These are phyloP conservation scores for Junonia oenone DNA, from an alignment of 2,888 invertebrate genomes.

Conservation along the genomic window DNA sequence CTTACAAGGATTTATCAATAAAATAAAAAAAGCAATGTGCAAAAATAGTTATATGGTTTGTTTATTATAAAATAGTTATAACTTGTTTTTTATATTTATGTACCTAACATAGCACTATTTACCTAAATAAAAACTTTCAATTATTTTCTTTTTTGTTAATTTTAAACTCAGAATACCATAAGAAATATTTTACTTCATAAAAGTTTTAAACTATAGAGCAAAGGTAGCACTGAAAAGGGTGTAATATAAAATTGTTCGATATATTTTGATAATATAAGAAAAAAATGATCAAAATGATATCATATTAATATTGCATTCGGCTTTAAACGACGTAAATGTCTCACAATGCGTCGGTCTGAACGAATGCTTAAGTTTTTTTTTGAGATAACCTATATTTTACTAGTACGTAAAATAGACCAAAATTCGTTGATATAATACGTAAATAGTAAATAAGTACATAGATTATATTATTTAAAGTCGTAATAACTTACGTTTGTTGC, in stretches of 20 bases:
- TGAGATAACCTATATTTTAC: slow-evolving; percentile 7
- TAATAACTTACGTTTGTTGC: slow-evolving; percentile 11
- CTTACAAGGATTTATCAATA: too few species aligned
- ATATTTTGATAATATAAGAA: slow-evolving; percentile 10
- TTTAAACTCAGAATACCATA: neutral
- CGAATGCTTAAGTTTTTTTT: slow-evolving; percentile 40
- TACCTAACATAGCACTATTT: too few species aligned
- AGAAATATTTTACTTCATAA: neutral
- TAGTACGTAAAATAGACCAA: neutral
- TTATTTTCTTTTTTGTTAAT: too few species aligned
- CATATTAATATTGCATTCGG: slow-evolving; percentile 34
- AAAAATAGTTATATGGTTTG: too few species aligned
- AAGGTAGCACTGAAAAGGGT: neutral
- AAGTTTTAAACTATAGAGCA: neutral
- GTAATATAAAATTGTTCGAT: slow-evolving; percentile 5
- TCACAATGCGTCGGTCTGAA: slow-evolving; percentile 55
- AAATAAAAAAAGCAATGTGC: too few species aligned
- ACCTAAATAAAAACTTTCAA: too few species aligned
- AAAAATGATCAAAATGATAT: slow-evolving; percentile 4
- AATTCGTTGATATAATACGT: too few species aligned
- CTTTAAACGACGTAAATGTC: slow-evolving; percentile 52
- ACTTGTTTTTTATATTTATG: too few species aligned
- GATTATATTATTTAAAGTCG: neutral
- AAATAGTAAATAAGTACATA: neutral
- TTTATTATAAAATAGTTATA: too few species aligned